phyloP scores from a whole-genome alignment of 2,113 vertebrate genomes.

The Rissa tridactyla region DNA sequence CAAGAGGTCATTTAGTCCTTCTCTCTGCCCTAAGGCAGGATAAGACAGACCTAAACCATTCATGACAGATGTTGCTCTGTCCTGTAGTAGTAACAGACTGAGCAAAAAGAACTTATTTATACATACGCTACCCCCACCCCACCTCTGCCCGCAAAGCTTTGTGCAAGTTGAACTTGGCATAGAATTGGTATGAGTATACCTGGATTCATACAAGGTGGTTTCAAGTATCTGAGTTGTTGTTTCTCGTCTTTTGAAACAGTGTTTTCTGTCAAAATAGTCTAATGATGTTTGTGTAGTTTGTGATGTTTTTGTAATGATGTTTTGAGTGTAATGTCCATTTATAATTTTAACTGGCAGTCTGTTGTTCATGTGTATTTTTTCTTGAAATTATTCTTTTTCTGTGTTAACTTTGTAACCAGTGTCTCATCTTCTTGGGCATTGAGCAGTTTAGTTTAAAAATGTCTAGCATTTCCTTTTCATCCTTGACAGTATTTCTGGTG shows the following conservation, averaged over 20 bases:
- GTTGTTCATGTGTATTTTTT: background rate
- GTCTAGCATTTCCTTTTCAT: slow-evolving; percentile 11
- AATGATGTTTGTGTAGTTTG: background rate
- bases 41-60: background rate
- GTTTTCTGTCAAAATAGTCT: background rate
- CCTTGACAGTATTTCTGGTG: background rate
- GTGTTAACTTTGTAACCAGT: background rate
- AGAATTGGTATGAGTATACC: background rate
- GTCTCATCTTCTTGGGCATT: background rate
- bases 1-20: slow-evolving; percentile 13
- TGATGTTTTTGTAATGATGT: background rate
- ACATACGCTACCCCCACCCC: rapidly evolving
- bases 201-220: background rate
- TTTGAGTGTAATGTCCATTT: background rate
- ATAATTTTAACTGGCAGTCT: background rate
- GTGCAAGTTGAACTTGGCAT: background rate
- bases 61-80: background rate
- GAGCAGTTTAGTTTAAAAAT: slow-evolving; percentile 2
- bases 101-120: background rate
- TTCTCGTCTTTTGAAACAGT: background rate
- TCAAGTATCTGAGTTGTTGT: background rate
- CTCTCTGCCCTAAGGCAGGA: background rate
- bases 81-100: background rate
- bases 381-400: background rate
- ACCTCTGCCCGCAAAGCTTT: background rate